Conservation (phyloP, 2,797 vertebrate species). For the Fratercula arctica region DNA sequence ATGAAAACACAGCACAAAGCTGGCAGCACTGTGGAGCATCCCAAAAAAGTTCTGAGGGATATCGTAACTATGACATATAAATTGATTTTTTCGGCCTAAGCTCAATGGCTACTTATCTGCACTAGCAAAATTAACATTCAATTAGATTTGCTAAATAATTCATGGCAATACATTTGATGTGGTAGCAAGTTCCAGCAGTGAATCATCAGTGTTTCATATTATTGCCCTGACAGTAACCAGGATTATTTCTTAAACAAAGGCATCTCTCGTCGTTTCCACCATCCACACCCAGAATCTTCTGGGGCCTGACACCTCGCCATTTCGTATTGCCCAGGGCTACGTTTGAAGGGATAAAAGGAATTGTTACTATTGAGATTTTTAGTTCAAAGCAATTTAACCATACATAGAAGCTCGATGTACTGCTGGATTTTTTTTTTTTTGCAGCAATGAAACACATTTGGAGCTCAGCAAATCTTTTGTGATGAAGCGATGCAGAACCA, state of each 20-base stretch:
- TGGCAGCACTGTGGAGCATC: not conserved
- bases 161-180: not conserved
- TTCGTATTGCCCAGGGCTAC: not conserved
- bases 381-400: not conserved
- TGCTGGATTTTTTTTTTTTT: not conserved
- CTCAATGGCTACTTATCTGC: slow-evolving; percentile 26
- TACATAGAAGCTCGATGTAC: not conserved
- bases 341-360: not conserved
- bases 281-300: not conserved
- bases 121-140: slow-evolving; percentile 48
- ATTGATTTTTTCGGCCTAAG: slow-evolving; percentile 20
- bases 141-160: slow-evolving; percentile 65
- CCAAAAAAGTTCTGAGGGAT: not conserved
- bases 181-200: not conserved
- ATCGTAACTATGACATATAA: not conserved
- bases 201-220: not conserved
- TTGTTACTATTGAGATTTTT: not conserved
- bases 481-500: slow-evolving; percentile 3
- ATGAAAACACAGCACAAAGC: not conserved
- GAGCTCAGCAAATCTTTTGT: slow-evolving; percentile 12
- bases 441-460: not conserved
- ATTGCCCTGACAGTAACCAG: not conserved
- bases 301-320: not conserved
- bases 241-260: not conserved
- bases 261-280: not conserved